A percentile compares a stretch with the other conserved stretches of the same genome.
Conservation (phyloP, 2,888 invertebrate species). For the Temnothorax unifasciatus region DNA sequence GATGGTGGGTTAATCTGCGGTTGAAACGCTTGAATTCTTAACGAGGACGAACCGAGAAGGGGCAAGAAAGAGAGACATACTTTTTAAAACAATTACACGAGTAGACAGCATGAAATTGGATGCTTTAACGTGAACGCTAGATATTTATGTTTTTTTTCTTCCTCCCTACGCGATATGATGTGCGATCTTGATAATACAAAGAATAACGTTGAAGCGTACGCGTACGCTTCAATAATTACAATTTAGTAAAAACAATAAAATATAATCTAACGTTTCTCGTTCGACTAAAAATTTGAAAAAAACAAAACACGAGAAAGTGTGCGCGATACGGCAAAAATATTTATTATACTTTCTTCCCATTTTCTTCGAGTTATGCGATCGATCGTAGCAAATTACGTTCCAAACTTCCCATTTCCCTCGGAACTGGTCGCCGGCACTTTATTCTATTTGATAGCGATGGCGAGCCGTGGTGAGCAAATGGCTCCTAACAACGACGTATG, state of each 20-base stretch:
- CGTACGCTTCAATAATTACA: neutral
- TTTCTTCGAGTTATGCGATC: conserved; percentile 49
- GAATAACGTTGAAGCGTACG: too few relatives aligned
- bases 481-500: conserved; percentile 62
- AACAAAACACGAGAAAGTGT: neutral
- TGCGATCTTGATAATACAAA: neutral
- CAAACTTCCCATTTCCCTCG: conserved; percentile 64
- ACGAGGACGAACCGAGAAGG: conserved; percentile 67
- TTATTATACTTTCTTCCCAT: conserved; percentile 45
- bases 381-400: conserved; percentile 47
- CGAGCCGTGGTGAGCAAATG: conserved; percentile 56
- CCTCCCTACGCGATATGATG: neutral
- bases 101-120: conserved; percentile 46
- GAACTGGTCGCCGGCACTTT: conserved; percentile 65
- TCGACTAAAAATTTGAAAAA: neutral
- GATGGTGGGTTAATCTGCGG: conserved; percentile 69
- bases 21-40: conserved; percentile 79
- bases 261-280: neutral
- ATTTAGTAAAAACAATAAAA: neutral
- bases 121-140: conserved; percentile 37
- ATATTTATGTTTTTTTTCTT: neutral
- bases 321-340: conserved; percentile 25
- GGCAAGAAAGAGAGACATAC: conserved; percentile 59
- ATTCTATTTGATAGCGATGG: conserved; percentile 62
- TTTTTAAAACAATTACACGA: conserved; percentile 62